These are phyloP conservation scores for Ramphastos sulfuratus DNA, from an alignment of 2,113 vertebrate species.

Conservation along the genomic window DNA sequence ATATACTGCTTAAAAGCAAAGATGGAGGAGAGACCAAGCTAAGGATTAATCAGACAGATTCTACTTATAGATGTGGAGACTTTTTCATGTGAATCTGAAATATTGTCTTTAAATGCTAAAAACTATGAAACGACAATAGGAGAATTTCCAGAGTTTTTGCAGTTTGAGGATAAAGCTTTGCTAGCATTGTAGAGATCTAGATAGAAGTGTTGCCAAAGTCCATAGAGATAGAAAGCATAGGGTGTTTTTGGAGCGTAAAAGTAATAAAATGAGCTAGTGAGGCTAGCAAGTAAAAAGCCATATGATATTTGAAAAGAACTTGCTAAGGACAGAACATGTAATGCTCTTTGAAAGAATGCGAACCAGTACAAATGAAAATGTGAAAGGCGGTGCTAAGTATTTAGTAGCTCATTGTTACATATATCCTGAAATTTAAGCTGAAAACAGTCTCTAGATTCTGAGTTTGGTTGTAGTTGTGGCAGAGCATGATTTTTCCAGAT, in stretches of 20 bases:
- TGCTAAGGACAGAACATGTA: not conserved
- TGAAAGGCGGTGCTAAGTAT: not conserved
- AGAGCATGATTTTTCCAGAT: not conserved
- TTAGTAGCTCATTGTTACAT: not conserved
- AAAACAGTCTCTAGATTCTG: not conserved
- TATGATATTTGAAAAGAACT: not conserved
- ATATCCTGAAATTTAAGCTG: not conserved
- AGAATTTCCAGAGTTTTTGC: not conserved
- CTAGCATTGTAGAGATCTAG: not conserved
- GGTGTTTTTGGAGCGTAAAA: not conserved
- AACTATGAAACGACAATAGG: not conserved
- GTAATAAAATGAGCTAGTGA: not conserved
- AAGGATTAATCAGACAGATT: not conserved
- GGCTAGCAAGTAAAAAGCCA: not conserved
- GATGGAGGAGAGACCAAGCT: not conserved
- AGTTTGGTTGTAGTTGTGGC: not conserved
- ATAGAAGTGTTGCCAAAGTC: not conserved
- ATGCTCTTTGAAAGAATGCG: not conserved
- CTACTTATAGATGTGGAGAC: not conserved
- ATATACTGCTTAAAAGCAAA: not conserved
- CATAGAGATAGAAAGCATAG: not conserved
- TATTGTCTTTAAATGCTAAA: not conserved
- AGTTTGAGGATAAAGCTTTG: not conserved
- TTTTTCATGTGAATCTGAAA: not conserved
- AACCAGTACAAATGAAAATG: not conserved